Evolutionary conservation across 64 coral and sea anemone genomes (phyloP).

Genomic region (Orbicella faveolata): DNA sequence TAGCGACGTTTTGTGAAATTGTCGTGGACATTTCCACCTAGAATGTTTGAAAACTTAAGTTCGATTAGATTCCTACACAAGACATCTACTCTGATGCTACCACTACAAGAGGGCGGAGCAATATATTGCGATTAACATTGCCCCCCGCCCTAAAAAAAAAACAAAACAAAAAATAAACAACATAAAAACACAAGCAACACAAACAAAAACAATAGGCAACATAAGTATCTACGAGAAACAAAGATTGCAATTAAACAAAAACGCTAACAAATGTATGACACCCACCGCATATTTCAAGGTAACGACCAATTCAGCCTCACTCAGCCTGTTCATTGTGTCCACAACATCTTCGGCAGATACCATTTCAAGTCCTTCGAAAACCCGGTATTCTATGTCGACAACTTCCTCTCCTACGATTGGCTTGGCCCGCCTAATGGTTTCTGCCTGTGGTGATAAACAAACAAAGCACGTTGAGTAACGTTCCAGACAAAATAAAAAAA

Average conservation of each 20-base stretch:
- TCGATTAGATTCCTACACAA: too few species aligned
- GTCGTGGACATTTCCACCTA: too few species aligned
- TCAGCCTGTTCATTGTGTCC: slow-evolving; percentile 25
- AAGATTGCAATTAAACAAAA: not conserved
- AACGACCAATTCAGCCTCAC: slow-evolving; percentile 24
- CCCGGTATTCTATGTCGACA: slow-evolving; percentile 51
- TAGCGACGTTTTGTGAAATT: too few species aligned
- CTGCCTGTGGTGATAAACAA: not conserved
- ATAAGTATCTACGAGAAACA: not conserved
- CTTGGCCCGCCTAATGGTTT: slow-evolving; percentile 27
- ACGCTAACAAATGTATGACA: not conserved
- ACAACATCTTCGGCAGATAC: slow-evolving; percentile 40
- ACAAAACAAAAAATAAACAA: too few species aligned
- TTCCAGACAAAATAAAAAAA: not conserved
- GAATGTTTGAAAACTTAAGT: too few species aligned
- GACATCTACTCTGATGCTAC: too few species aligned
- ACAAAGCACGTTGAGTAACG: not conserved
- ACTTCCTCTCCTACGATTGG: slow-evolving; percentile 35
- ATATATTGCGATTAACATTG: not conserved
- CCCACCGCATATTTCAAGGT: slow-evolving; percentile 1
- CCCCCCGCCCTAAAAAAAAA: too few species aligned
- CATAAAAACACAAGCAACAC: too few species aligned
- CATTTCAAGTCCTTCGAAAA: slow-evolving; percentile 31
- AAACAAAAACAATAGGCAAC: too few species aligned
- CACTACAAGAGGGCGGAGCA: too few species aligned